These are phyloP conservation scores for Anabacerthia variegaticeps DNA, from an alignment of 2,797 vertebrate genomes.

Conservation along the genomic window DNA sequence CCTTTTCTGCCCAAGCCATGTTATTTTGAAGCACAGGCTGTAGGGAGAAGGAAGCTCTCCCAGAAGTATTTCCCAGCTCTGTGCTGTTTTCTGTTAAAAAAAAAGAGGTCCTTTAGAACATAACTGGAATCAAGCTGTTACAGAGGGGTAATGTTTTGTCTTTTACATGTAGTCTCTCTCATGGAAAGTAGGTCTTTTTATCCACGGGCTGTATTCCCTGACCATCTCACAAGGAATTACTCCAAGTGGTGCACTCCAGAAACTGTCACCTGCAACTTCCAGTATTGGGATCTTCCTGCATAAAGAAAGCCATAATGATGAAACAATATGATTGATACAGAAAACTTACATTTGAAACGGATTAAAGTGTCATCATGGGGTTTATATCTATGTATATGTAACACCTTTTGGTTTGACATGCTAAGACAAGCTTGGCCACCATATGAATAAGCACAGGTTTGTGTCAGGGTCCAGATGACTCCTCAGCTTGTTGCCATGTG, in stretches of 20 bases:
- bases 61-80: neutral
- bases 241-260: neutral
- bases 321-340: neutral
- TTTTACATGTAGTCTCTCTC: neutral
- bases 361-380: neutral
- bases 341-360: neutral
- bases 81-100: neutral
- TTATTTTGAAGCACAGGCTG: neutral
- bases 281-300: neutral
- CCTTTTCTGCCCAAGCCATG: neutral
- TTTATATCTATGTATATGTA: neutral
- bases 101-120: neutral
- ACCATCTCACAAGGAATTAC: neutral
- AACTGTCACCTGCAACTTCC: neutral
- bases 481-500: slow-evolving; percentile 72
- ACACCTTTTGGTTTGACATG: neutral
- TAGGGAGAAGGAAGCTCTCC: neutral
- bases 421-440: slow-evolving; percentile 9
- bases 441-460: slow-evolving; percentile 43
- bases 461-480: slow-evolving; percentile 74
- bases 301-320: neutral
- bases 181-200: neutral
- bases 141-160: neutral
- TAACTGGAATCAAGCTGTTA: neutral
- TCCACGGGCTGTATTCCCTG: neutral